Evolutionary conservation across 2,888 invertebrate species (phyloP).

Genomic region (Callinectes sapidus): DNA sequence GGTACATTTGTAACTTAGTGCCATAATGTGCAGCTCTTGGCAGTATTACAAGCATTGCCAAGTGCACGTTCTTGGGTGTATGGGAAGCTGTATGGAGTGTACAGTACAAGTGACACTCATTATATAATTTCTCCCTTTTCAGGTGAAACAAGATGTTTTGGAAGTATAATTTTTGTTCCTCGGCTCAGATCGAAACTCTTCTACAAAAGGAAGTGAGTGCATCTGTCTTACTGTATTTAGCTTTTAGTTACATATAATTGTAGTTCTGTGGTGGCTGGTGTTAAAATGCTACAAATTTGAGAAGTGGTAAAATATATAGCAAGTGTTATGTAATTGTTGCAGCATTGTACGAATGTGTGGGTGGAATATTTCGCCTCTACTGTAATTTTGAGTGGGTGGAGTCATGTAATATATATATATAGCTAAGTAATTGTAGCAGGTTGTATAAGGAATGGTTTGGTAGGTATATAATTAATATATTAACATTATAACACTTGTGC

Average conservation of each 20-base stretch:
- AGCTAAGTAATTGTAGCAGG: no score
- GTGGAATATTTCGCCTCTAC: neutral
- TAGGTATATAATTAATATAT: neutral
- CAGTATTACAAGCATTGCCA: no score
- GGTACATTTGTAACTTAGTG: no score
- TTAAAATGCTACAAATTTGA: no score
- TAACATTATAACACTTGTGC: conserved; percentile 73
- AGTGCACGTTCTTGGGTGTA: no score
- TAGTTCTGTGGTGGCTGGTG: no score
- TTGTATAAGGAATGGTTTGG: neutral
- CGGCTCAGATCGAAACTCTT: conserved; percentile 72
- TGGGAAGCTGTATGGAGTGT: no score
- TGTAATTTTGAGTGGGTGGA: no score
- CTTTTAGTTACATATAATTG: neutral
- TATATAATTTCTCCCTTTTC: conserved; percentile 20
- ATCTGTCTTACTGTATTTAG: neutral
- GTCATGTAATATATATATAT: neutral
- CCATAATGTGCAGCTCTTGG: no score
- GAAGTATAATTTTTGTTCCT: conserved; percentile 71
- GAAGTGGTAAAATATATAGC: neutral
- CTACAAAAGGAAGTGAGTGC: conserved; percentile 71
- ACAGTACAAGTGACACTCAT: neutral
- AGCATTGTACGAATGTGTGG: neutral
- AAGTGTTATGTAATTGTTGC: neutral
- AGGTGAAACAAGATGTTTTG: conserved; percentile 71